Conservation (phyloP, 2,797 vertebrate species). For the Pangasius mekongensis region DNA sequence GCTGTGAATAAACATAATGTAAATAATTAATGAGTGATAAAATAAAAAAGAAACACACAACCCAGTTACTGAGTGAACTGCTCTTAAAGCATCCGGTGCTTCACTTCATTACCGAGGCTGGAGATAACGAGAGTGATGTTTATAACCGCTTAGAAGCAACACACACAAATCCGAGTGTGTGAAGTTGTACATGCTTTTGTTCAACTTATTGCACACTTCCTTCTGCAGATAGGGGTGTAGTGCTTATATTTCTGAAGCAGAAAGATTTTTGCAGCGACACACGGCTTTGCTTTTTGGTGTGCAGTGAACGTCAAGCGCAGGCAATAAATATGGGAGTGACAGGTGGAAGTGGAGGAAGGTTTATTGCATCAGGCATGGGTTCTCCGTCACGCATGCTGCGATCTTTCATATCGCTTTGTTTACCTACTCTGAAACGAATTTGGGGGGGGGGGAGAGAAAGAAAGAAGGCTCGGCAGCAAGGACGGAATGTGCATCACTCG, state of each 20-base stretch:
- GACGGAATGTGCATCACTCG: slow-evolving; percentile 61
- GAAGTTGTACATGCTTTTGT: background rate
- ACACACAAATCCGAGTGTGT: background rate
- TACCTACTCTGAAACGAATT: slow-evolving; percentile 35
- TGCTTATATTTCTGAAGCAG: background rate
- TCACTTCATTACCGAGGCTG: background rate
- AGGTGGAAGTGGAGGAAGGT: slow-evolving; percentile 35
- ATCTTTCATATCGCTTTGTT: slow-evolving; percentile 47
- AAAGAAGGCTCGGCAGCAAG: slow-evolving; percentile 59
- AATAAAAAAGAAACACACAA: background rate
- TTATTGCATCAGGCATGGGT: slow-evolving; percentile 43
- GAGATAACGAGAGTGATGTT: background rate
- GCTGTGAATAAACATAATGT: background rate
- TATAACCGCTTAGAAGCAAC: background rate
- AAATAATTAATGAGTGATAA: slow-evolving; percentile 18
- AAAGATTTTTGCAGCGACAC: background rate
- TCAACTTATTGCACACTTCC: background rate
- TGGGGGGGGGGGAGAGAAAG: background rate
- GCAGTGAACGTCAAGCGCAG: background rate
- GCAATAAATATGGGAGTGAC: slow-evolving; percentile 39
- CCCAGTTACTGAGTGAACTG: background rate
- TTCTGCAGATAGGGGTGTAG: too few relatives aligned
- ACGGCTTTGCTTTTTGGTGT: background rate
- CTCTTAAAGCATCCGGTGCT: background rate
- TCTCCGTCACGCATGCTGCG: slow-evolving; percentile 36